phyloP scores from a whole-genome alignment of 2,888 invertebrate genomes.

The Leptinotarsa juncta region DNA sequence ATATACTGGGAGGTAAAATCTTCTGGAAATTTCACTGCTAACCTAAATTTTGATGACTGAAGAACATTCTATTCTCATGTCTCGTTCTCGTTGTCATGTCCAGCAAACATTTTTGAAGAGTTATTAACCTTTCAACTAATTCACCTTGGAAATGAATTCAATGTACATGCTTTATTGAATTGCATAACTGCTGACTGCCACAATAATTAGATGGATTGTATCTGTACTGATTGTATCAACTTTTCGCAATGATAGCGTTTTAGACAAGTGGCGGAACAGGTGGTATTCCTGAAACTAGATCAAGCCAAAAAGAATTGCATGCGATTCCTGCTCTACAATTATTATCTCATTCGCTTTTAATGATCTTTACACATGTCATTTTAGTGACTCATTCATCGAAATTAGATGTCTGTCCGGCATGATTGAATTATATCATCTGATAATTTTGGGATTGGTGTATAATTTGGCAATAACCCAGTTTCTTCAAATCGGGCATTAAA shows the following conservation, averaged over 20 bases:
- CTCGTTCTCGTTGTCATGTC: no score
- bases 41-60: no score
- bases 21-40: no score
- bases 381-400: slow-evolving; percentile 14
- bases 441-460: slow-evolving; percentile 23
- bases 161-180: not conserved
- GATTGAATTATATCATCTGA: slow-evolving; percentile 29
- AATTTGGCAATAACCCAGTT: slow-evolving; percentile 18
- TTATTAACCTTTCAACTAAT: not conserved
- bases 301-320: slow-evolving; percentile 17
- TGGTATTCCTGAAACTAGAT: slow-evolving; percentile 25
- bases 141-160: slow-evolving; percentile 2
- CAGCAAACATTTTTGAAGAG: not conserved
- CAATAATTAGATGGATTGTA: slow-evolving; percentile 2
- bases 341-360: slow-evolving; percentile 10
- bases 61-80: no score
- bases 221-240: not conserved
- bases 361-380: not conserved
- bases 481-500: slow-evolving; percentile 2
- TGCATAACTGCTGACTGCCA: not conserved
- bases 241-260: slow-evolving; percentile 21
- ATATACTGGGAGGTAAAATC: no score
- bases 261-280: slow-evolving; percentile 19
- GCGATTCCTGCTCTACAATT: slow-evolving; percentile 17
- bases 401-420: slow-evolving; percentile 1